phyloP scores from a whole-genome alignment of 2,888 invertebrate species.

The Drosophila anceps region DNA sequence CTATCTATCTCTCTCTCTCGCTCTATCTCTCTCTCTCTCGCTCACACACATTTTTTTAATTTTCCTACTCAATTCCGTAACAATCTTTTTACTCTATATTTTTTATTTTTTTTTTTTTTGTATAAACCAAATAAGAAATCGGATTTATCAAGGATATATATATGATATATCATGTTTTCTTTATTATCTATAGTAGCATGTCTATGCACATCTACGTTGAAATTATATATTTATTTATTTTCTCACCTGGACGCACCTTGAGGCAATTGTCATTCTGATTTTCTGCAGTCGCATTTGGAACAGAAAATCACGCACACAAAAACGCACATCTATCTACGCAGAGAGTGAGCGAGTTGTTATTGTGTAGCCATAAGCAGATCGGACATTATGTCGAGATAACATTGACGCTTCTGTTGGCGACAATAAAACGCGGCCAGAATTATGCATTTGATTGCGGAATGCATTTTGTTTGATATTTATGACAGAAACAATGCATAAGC shows the following conservation, averaged over 20 bases:
- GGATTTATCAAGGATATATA: not conserved
- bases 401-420: conserved; percentile 15
- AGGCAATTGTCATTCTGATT: conserved; percentile 22
- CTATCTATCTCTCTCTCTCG: too few species aligned
- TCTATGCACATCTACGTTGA: not conserved
- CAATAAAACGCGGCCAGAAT: conserved; percentile 29
- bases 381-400: conserved; percentile 21
- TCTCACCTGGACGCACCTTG: conserved; percentile 35
- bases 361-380: conserved; percentile 26
- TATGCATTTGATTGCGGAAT: conserved; percentile 30
- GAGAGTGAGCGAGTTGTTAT: conserved; percentile 3
- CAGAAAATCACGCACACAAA: conserved; percentile 2
- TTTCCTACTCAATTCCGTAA: not conserved
- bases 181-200: not conserved
- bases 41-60: not conserved
- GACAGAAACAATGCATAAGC: conserved; percentile 11
- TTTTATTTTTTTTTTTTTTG: not conserved
- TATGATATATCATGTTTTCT: not conserved
- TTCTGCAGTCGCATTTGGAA: conserved; percentile 3
- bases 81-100: not conserved
- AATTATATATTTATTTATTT: not conserved
- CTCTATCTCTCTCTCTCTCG: too few species aligned
- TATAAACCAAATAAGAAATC: not conserved
- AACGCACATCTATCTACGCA: not conserved
- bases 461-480: conserved; percentile 24